Base-by-base conservation (phyloP, 23 tunicate species). In the Halocynthia aurantium region DNA sequence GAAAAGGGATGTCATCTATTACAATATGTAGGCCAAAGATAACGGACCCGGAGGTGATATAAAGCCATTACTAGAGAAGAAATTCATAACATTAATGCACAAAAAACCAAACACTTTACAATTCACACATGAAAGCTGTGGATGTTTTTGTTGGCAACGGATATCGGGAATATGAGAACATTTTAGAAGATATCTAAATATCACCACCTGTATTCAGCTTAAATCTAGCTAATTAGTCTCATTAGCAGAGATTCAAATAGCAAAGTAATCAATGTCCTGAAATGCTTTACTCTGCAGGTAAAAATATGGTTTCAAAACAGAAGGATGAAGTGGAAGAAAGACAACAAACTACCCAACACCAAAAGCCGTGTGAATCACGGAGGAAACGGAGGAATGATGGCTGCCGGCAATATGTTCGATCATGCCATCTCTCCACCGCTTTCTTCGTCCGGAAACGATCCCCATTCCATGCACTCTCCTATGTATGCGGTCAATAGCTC, bases 231-330 rank as follows among this genome's bases (percentile, higher is more conserved):
- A 1, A 31, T 31, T 31, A 0, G 44, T 31, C 1, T 31, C 44
- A 31, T 31, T 31, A 31, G 21, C 20, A 18, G 19, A 68, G 13
- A 68, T 17, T 18, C 72, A 68, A 0, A 15, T 2, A 17, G 22
- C 19, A 19, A 67, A 17, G 72, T 0, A n/a, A 15, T n/a, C 22
- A 19, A 31, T 67, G 18, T 12, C 52, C 10, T 40, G 50, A 70
- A 49, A 15, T 18, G 4, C 13, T 52, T 72, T 56, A 6, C 51
- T 15, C 9, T 61, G 5, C 86, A 93, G 93, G 98, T 93, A 0
- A 93, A 93, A 75, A 87, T 93, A 53, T 93, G 98, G 98, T 93
- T 93, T 53, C 98, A 93, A 75, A 93, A 93, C 64, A 81, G 98
- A 18, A 71, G 98, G 62, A 93, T 93, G 98, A 93, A 93, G 57